Base-by-base conservation (phyloP, 92 coral and sea anemone species). In the Epizoanthus stellaris region DNA sequence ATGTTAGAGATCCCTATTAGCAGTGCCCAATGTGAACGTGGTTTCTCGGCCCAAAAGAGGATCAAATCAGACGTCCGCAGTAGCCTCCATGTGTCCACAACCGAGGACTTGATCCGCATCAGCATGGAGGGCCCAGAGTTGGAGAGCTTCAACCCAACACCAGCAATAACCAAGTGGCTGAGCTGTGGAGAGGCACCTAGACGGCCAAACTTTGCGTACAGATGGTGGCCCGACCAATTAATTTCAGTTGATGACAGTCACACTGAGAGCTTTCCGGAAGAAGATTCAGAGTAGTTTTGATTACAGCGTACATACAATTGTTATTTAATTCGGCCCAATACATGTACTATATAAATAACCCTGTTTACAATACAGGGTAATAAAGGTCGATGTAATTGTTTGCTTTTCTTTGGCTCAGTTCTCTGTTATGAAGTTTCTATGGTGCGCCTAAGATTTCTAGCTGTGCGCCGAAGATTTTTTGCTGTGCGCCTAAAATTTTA, bases 81-180 rank as follows among this genome's bases (percentile, higher is more conserved):
- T 4, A 17, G 65, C 65, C 20, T 60, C 5, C n/a, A 14, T 14
- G 65, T 60, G 19, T 60, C 65, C 4, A 60, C 65, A 14, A 60
- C 65, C 4, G 65, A 60, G 21, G 6, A 60, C 21, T 15, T 60
- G 6, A 60, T 12, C 70, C 39, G 70, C 80, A 59, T 83, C 71
- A 73, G 80, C 61, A 83, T 60, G 85, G 80, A 59, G 21, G 65
- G 80, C 36, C 72, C 87, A 84, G 87, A 84, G 71, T 58, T 84
- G 25, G 80, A 13, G 47, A 49, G 9, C 21, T 84, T 84, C 64
- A 61, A 84, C 81, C 87, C 81, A 84, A 71, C 81, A 16, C 81
- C 87, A 84, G 81, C 47, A 45, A 81, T 84, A 49, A 61, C 9
- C 60, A 59, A 73, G 52, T 84, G 87, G 81, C 56, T 71, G 0